phyloP scores from a whole-genome alignment of 2,797 vertebrate species.

The Geotria australis region DNA sequence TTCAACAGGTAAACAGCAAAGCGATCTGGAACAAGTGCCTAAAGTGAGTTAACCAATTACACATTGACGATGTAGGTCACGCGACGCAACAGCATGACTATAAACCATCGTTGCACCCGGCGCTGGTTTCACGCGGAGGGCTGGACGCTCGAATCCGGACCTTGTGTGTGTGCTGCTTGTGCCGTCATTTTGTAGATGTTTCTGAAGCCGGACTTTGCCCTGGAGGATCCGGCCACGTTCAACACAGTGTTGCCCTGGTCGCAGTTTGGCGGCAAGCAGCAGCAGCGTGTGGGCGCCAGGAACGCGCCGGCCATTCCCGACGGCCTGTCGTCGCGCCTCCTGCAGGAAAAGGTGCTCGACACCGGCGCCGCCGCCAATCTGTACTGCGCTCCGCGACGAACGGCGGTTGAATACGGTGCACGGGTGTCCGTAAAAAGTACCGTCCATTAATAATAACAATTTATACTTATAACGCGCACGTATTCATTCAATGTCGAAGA shows the following conservation, averaged over 20 bases:
- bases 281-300: slow-evolving; percentile 9
- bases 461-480: no score
- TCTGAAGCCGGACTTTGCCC: slow-evolving; percentile 80
- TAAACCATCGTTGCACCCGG: no score
- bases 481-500: no score
- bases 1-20: slow-evolving; percentile 56
- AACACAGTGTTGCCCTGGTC: slow-evolving; percentile 80
- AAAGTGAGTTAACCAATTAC: slow-evolving; percentile 27
- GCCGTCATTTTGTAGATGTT: slow-evolving; percentile 34
- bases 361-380: not conserved
- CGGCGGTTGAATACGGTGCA: not conserved
- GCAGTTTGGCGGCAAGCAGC: slow-evolving; percentile 37
- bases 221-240: slow-evolving; percentile 75
- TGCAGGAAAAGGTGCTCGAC: slow-evolving; percentile 64
- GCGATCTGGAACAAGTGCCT: slow-evolving; percentile 83
- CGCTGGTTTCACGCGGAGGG: no score
- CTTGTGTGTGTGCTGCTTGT: no score
- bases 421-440: not conserved
- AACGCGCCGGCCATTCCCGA: slow-evolving; percentile 45
- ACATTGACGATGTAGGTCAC: no score
- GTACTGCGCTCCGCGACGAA: not conserved
- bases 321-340: slow-evolving; percentile 56
- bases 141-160: no score
- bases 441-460: no score
- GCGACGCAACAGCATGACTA: no score